A percentile compares a stretch with the other conserved stretches of the same genome.
Evolutionary conservation across 92 coral and sea anemone genomes (phyloP).

Genomic region (Porites rus): DNA sequence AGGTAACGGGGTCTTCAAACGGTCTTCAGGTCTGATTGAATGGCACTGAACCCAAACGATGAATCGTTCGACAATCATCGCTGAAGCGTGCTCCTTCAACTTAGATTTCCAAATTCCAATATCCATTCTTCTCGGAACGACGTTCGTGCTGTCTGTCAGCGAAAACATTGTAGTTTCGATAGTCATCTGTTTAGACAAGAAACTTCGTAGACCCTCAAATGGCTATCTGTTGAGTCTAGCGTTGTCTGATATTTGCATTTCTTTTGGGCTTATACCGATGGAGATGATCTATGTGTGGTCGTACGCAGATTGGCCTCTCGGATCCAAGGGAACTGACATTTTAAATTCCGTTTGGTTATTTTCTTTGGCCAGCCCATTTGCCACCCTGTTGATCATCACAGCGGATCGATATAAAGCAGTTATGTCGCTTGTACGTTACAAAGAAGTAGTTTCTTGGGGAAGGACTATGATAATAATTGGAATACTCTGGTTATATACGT

Average conservation of each 20-base stretch:
- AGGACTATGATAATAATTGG: constrained; percentile 31
- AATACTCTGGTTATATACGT: constrained; percentile 29
- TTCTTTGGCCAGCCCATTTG: constrained; percentile 53
- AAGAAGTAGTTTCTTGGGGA: constrained; percentile 47
- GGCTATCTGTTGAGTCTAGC: constrained; percentile 64
- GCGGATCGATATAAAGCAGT: constrained; percentile 70
- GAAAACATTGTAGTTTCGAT: constrained; percentile 47
- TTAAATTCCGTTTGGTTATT: constrained; percentile 66
- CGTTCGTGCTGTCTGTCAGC: constrained; percentile 43
- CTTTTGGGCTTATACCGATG: constrained; percentile 64
- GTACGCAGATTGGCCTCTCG: constrained; percentile 73
- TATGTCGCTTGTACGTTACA: constrained; percentile 39
- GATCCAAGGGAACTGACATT: constrained; percentile 48
- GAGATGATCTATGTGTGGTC: constrained; percentile 60
- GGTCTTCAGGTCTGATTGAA: too few relatives aligned
- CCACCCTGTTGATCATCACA: constrained; percentile 60
- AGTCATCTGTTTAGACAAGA: constrained; percentile 35
- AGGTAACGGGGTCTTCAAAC: too few relatives aligned
- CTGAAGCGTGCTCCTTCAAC: constrained; percentile 5
- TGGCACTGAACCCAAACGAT: background rate
- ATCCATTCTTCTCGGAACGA: constrained; percentile 27
- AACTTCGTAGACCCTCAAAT: constrained; percentile 54
- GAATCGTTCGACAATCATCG: background rate
- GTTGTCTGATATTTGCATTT: constrained; percentile 62
- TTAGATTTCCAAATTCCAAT: constrained; percentile 18